phyloP scores from a whole-genome alignment of 2,888 invertebrate species.

The Sinodicranocentrus sp. region DNA sequence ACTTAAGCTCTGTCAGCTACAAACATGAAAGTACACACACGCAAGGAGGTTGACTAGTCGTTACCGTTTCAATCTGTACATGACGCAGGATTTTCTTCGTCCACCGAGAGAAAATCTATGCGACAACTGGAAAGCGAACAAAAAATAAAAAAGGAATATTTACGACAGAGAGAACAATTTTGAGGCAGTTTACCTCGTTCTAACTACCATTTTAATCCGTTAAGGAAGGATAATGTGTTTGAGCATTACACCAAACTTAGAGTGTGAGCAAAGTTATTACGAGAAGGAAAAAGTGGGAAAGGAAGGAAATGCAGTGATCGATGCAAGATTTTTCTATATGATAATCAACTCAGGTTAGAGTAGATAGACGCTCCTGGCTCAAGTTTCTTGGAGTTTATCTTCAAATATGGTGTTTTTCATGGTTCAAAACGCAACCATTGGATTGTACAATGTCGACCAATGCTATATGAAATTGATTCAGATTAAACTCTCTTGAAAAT shows the following conservation, averaged over 20 bases:
- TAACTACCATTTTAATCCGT: background rate
- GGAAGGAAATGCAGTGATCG: conserved; percentile 13
- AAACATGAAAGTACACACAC: conserved; percentile 33
- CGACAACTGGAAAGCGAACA: conserved; percentile 1
- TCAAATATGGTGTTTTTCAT: too few species aligned
- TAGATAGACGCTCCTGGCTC: too few species aligned
- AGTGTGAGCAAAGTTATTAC: background rate
- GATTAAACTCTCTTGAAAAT: too few species aligned
- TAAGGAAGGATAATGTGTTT: background rate
- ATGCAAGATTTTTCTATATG: background rate
- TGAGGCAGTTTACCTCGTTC: background rate
- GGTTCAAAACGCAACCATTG: too few species aligned
- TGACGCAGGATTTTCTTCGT: background rate
- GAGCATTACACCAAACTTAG: conserved; percentile 1
- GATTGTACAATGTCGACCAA: too few species aligned
- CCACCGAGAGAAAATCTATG: background rate
- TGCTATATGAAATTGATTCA: too few species aligned
- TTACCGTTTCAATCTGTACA: too few species aligned
- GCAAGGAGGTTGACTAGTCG: too few species aligned
- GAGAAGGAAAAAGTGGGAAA: background rate
- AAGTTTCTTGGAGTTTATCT: too few species aligned
- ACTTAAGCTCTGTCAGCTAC: conserved; percentile 43
- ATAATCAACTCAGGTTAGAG: too few species aligned
- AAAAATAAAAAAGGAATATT: conserved; percentile 8
- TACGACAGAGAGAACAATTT: background rate